Evolutionary conservation across 1,140 invertebrate genomes (phyloP).

Genomic region (Pseudoatta argentina): DNA sequence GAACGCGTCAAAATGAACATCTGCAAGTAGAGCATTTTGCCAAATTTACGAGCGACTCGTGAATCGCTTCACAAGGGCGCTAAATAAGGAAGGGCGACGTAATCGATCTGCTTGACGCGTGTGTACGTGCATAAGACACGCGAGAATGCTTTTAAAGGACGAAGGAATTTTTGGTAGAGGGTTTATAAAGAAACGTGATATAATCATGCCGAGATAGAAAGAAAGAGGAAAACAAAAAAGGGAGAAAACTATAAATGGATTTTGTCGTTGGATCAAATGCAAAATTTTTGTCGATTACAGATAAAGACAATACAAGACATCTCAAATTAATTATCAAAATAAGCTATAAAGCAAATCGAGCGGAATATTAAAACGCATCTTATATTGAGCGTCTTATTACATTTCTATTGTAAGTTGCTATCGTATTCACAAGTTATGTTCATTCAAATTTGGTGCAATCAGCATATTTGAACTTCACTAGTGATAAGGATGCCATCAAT

Average conservation of each 20-base stretch:
- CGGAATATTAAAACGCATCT: too few relatives aligned
- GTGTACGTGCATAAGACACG: slow-evolving; percentile 37
- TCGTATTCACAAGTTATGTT: too few relatives aligned
- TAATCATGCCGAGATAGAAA: slow-evolving; percentile 18
- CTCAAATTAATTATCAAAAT: background rate
- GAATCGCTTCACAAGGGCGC: slow-evolving; percentile 32
- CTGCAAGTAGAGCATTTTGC: slow-evolving; percentile 67
- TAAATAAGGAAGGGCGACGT: slow-evolving; percentile 65
- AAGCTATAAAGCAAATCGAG: background rate
- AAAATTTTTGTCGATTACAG: background rate
- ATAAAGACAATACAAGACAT: background rate
- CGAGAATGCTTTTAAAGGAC: slow-evolving; percentile 2
- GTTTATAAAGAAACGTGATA: slow-evolving; percentile 61
- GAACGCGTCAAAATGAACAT: slow-evolving; percentile 74
- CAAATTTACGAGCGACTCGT: slow-evolving; percentile 74
- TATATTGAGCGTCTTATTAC: too few relatives aligned
- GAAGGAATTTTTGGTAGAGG: slow-evolving; percentile 46
- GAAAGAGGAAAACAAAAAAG: background rate
- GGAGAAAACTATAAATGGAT: slow-evolving; percentile 15
- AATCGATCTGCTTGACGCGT: slow-evolving; percentile 62
- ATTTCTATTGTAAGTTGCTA: too few relatives aligned
- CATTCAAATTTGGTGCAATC: too few relatives aligned
- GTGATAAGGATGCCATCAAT: too few relatives aligned
- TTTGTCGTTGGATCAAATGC: background rate
- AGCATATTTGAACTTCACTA: too few relatives aligned